Percentiles rank a stretch among this genome's conserved stretches.
phyloP scores from a whole-genome alignment of 2,797 vertebrate species.

The Limnodromus scolopaceus region DNA sequence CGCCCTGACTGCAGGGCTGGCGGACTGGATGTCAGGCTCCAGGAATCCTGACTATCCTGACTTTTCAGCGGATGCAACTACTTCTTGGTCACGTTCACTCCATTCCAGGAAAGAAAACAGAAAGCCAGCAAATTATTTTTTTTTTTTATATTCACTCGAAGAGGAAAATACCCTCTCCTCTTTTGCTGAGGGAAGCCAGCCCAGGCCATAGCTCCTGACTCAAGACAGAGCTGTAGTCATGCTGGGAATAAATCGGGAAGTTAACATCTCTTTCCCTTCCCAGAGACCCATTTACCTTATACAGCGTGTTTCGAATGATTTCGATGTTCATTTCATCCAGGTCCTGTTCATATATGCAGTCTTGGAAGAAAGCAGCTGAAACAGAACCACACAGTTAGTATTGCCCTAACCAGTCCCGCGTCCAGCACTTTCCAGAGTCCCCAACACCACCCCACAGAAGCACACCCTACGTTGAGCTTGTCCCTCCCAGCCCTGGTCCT shows the following conservation, averaged over 20 bases:
- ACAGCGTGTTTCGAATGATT: slow-evolving; percentile 97
- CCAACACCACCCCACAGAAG: background rate
- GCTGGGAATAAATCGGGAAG: background rate
- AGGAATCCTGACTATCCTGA: background rate
- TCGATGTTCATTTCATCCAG: slow-evolving; percentile 99
- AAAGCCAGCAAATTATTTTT: background rate
- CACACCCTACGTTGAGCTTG: background rate
- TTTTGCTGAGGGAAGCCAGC: background rate
- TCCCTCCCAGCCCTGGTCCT: background rate
- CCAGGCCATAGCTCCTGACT: background rate
- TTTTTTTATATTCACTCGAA: background rate
- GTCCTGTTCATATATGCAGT: slow-evolving; percentile 99
- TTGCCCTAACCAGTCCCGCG: background rate
- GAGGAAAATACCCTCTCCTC: background rate
- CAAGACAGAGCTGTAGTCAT: background rate
- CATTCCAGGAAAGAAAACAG: background rate
- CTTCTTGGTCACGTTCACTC: background rate
- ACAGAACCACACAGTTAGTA: slow-evolving; percentile 39
- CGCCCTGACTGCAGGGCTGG: background rate
- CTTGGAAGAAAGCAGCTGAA: slow-evolving; percentile 98
- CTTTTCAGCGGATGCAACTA: background rate
- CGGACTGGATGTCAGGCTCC: accelerated
- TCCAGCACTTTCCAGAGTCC: background rate
- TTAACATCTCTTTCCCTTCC: background rate
- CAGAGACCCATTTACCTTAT: slow-evolving; percentile 87